Base-by-base conservation (phyloP, 2,797 vertebrate species). In the Knipowitschia caucasica region DNA sequence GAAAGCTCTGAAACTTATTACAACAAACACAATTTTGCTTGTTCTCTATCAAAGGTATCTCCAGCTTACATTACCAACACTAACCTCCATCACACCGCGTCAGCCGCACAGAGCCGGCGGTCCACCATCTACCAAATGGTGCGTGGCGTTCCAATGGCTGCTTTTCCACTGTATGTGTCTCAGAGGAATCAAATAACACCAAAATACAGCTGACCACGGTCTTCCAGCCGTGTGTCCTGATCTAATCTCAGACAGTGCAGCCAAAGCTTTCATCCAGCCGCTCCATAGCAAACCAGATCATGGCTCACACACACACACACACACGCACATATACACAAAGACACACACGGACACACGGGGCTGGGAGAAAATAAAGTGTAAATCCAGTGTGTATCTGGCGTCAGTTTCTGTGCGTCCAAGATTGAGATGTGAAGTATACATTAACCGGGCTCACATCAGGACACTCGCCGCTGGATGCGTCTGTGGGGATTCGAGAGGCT, bases 341-440 rank as follows among this genome's bases (percentile, higher is more conserved):
- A n/a, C n/a, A n/a, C n/a, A n/a, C n/a, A n/a, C n/a, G n/a, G n/a
- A n/a, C n/a, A n/a, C n/a, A n/a, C n/a, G n/a, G n/a, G n/a, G n/a
- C n/a, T n/a, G n/a, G n/a, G n/a, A 40, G 51, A 39, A 71, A 66
- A 71, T 54, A 43, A 25, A 69, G 62, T 65, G 62, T 63, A 40
- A 53, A 60, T 20, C 29, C 56, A 49, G 23, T 24, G 54, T 47
- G 45, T 67, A 53, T 72, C 66, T 56, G 47, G 72, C 75, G 10
- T 31, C 76, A 57, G 38, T 57, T 38, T 56, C 64, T 47, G 56
- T 72, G 55, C 50, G 42, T 61, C 42, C 53, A 56, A n/a, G 66
- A 46, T 62, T 52, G 38, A 51, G 62, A 70, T 63, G 50, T 27
- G n/a, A 27, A 12, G 61, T 59, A 68, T 71, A 58, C 77, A 85